phyloP scores from a whole-genome alignment of 1,140 invertebrate species.

The Caenorhabditis brenneri region DNA sequence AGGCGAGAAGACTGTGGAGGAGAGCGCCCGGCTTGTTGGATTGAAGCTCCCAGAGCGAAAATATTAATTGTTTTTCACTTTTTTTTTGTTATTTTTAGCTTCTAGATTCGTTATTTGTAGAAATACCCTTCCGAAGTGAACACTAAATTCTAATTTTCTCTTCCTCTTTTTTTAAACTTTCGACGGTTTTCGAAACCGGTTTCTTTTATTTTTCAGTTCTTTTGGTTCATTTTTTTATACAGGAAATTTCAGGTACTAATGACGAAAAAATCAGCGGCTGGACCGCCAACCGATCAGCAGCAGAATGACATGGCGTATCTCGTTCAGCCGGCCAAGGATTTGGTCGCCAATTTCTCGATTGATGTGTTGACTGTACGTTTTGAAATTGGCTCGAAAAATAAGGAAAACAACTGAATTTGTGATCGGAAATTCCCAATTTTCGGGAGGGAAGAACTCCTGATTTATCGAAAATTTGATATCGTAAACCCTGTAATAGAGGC shows the following conservation, averaged over 20 bases:
- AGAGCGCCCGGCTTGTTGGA: constrained; percentile 47
- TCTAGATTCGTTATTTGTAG: too few relatives aligned
- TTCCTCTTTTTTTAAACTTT: too few relatives aligned
- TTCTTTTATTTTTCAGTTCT: too few relatives aligned
- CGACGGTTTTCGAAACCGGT: too few relatives aligned
- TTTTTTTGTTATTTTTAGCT: not conserved
- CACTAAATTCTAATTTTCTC: too few relatives aligned
- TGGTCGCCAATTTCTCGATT: constrained; percentile 12
- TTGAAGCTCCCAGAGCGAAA: constrained; percentile 44
- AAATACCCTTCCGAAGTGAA: too few relatives aligned
- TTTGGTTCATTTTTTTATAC: not conserved
- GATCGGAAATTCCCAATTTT: not conserved
- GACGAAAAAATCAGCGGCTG: not conserved
- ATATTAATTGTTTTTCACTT: not conserved
- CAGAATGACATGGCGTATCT: not conserved
- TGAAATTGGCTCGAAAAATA: not conserved
- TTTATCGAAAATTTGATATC: too few relatives aligned
- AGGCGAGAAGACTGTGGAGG: constrained; percentile 50
- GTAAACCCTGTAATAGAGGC: too few relatives aligned
- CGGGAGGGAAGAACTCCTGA: too few relatives aligned
- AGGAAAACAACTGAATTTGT: not conserved
- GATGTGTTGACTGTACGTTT: not conserved
- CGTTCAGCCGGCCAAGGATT: not conserved
- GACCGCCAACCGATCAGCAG: not conserved
- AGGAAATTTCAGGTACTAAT: not conserved